Conservation (phyloP, 1,140 invertebrate species). For the Pectinophora gossypiella region DNA sequence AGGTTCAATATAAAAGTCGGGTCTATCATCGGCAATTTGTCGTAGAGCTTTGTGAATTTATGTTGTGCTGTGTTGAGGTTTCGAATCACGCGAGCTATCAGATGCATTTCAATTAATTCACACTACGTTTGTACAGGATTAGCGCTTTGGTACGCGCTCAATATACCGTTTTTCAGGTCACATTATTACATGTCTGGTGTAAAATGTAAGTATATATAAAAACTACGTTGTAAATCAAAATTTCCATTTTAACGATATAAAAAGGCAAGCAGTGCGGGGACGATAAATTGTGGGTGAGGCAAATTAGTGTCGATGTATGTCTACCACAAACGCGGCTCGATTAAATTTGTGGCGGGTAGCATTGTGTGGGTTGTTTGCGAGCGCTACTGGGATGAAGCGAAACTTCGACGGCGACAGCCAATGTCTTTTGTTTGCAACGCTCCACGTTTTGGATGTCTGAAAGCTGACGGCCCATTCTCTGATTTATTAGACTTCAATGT, state of each 20-base stretch:
- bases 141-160: background rate
- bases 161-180: background rate
- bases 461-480: slow-evolving; percentile 11
- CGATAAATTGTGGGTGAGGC: slow-evolving; percentile 35
- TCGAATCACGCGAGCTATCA: background rate
- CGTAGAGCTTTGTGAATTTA: slow-evolving; percentile 14
- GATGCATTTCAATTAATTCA: background rate
- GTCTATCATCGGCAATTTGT: slow-evolving; percentile 5
- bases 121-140: too few relatives aligned
- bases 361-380: slow-evolving; percentile 37
- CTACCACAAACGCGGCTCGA: slow-evolving; percentile 29
- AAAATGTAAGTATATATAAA: background rate
- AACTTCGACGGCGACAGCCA: slow-evolving; percentile 31
- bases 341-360: slow-evolving; percentile 46
- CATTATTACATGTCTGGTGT: too few relatives aligned
- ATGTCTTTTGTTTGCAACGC: slow-evolving; percentile 35
- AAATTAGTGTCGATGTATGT: slow-evolving; percentile 42
- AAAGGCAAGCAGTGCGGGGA: slow-evolving; percentile 21
- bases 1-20: background rate
- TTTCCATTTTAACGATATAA: slow-evolving; percentile 26
- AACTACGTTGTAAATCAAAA: slow-evolving; percentile 26
- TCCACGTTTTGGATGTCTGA: slow-evolving; percentile 19
- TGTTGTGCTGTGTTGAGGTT: slow-evolving; percentile 11
- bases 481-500: slow-evolving; percentile 33
- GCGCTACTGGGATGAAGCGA: slow-evolving; percentile 23